Percentiles rank a stretch among this genome's conserved stretches.
Conservation (phyloP, 2,113 vertebrate species). For the Pluvialis apricaria region DNA sequence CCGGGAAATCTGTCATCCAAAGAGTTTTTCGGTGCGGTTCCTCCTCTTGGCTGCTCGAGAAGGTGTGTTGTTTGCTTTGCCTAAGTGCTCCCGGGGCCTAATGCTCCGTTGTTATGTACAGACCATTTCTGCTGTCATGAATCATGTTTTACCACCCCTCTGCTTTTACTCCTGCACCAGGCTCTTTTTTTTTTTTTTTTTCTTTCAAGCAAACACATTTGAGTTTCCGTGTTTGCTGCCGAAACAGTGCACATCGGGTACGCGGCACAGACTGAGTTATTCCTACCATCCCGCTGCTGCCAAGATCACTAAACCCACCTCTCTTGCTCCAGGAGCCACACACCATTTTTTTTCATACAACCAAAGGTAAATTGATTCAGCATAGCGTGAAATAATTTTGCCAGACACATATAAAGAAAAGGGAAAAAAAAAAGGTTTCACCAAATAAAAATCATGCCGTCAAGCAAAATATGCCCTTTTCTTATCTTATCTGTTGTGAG, state of each 20-base stretch:
- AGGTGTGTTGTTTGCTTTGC: slow-evolving; percentile 70
- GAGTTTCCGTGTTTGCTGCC: slow-evolving; percentile 18
- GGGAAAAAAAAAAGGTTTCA: not conserved
- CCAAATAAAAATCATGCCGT: not conserved
- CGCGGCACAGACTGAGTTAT: not conserved
- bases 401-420: not conserved
- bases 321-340: not conserved
- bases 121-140: slow-evolving; percentile 64
- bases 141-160: slow-evolving; percentile 47
- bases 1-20: not conserved
- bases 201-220: slow-evolving; percentile 1
- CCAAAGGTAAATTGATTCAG: not conserved
- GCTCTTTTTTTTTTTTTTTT: not conserved
- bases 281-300: accelerated
- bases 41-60: slow-evolving; percentile 56
- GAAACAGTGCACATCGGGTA: not conserved
- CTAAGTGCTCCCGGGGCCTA: slow-evolving; percentile 49
- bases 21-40: not conserved
- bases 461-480: slow-evolving; percentile 59
- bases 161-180: slow-evolving; percentile 19
- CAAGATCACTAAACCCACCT: not conserved
- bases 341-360: not conserved
- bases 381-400: not conserved
- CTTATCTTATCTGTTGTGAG: slow-evolving; percentile 67
- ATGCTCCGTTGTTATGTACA: slow-evolving; percentile 67